phyloP scores from a whole-genome alignment of 2,797 vertebrate species.

The Protosalanx chinensis region DNA sequence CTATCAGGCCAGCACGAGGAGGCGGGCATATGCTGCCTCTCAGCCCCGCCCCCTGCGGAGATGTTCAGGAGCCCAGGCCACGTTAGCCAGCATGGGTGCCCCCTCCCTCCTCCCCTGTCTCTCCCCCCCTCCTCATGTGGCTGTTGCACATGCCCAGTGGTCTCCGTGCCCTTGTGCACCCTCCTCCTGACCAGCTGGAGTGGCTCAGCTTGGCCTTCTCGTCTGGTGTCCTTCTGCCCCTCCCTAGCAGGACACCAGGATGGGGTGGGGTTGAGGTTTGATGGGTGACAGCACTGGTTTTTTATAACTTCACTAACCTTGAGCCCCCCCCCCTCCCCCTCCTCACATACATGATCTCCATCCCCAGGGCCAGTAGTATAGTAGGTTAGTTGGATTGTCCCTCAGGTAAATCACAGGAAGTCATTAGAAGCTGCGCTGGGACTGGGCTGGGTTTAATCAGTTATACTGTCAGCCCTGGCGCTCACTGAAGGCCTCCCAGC shows the following conservation, averaged over 20 bases:
- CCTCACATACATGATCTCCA: conserved; percentile 27
- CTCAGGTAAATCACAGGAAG: conserved; percentile 40
- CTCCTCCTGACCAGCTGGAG: conserved; percentile 39
- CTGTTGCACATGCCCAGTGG: conserved; percentile 54
- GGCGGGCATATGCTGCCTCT: conserved; percentile 2
- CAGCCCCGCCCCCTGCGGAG: background rate
- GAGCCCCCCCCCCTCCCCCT: conserved; percentile 32
- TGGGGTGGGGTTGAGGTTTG: conserved; percentile 20
- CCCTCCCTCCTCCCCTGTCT: conserved; percentile 29
- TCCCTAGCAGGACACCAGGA: background rate
- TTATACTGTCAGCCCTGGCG: conserved; percentile 22
- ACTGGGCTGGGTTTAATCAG: conserved; percentile 38
- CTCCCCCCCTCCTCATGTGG: conserved; percentile 21
- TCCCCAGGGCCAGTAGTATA: conserved; percentile 25
- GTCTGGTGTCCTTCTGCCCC: conserved; percentile 27
- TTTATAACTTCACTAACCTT: conserved; percentile 42
- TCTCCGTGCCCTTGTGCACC: conserved; percentile 38
- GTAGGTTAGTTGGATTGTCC: conserved; percentile 47
- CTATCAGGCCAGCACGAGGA: background rate
- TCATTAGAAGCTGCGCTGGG: conserved; percentile 38
- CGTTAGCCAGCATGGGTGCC: conserved; percentile 20
- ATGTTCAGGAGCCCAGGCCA: background rate
- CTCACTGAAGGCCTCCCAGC: conserved; percentile 23
- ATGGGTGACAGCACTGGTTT: conserved; percentile 24
- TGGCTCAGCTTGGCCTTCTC: conserved; percentile 23